A percentile compares a stretch with the other conserved stretches of the same genome.
Conservation (phyloP, 2,797 vertebrate species). For the Arctocebus calabarensis region DNA sequence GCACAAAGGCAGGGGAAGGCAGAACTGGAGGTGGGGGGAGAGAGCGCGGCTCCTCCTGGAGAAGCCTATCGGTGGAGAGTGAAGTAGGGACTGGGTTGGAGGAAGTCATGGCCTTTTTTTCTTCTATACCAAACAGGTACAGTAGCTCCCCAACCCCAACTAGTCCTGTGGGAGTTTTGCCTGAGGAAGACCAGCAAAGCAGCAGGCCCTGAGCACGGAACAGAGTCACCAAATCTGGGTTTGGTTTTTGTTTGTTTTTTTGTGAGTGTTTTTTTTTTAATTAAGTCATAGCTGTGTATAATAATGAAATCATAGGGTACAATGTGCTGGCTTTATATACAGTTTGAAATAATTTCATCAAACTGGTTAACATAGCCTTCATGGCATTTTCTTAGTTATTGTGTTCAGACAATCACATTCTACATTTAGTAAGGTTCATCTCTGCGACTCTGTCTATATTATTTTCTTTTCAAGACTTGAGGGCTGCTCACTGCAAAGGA, state of each 20-base stretch:
- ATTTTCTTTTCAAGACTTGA: constrained; percentile 29
- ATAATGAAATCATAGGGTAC: too few relatives aligned
- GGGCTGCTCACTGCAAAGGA: not conserved
- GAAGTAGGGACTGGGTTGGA: not conserved
- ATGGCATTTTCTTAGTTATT: too few relatives aligned
- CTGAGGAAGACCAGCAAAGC: not conserved
- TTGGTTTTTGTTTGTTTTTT: too few relatives aligned
- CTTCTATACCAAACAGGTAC: not conserved
- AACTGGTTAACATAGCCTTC: too few relatives aligned
- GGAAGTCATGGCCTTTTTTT: not conserved
- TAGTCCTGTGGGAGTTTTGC: not conserved
- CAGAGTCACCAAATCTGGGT: not conserved
- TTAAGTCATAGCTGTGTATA: too few relatives aligned
- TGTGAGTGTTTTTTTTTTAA: too few relatives aligned
- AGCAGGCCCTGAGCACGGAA: not conserved
- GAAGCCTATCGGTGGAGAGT: not conserved
- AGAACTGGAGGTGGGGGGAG: not conserved
- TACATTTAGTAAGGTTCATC: too few relatives aligned
- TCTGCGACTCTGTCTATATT: not conserved
- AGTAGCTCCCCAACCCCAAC: not conserved
- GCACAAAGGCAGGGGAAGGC: not conserved
- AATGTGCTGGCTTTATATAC: too few relatives aligned
- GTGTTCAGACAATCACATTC: too few relatives aligned
- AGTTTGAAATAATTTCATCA: too few relatives aligned
- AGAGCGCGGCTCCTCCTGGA: not conserved